phyloP scores from a whole-genome alignment of 2,797 vertebrate species.

The Benthosema pterotum region DNA sequence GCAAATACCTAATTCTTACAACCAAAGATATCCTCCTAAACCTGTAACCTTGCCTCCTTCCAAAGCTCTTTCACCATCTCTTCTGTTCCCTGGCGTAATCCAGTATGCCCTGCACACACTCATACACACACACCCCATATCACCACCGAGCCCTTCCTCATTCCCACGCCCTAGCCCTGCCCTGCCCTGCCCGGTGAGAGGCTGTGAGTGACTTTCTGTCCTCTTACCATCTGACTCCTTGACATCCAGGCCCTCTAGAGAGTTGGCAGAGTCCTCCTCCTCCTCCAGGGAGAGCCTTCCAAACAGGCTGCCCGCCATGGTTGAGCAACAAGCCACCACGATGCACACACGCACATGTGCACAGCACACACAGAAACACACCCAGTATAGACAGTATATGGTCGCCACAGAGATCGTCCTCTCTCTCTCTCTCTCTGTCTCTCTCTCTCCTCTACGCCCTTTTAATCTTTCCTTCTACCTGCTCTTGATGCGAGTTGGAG shows the following conservation, averaged over 20 bases:
- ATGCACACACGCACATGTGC: slow-evolving; percentile 1
- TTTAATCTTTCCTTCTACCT: slow-evolving; percentile 38
- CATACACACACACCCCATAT: too few relatives aligned
- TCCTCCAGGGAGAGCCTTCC: slow-evolving; percentile 79
- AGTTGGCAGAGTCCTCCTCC: slow-evolving; percentile 73
- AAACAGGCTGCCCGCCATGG: slow-evolving; percentile 79
- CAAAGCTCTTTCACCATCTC: not conserved
- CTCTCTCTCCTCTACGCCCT: not conserved
- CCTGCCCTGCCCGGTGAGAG: too few relatives aligned
- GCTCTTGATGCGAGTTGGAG: slow-evolving; percentile 64
- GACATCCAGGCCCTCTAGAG: slow-evolving; percentile 73
- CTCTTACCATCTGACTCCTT: slow-evolving; percentile 73
- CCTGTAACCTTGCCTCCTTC: not conserved
- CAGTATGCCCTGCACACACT: slow-evolving; percentile 7
- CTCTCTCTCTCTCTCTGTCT: slow-evolving; percentile 21
- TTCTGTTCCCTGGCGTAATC: not conserved
- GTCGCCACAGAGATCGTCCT: slow-evolving; percentile 41
- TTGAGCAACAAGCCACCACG: slow-evolving; percentile 58
- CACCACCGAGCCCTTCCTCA: too few relatives aligned
- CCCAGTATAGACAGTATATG: slow-evolving; percentile 60
- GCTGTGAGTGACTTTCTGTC: slow-evolving; percentile 3
- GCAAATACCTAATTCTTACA: too few relatives aligned
- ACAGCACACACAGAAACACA: slow-evolving; percentile 58
- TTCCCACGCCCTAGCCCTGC: too few relatives aligned
- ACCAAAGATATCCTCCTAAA: too few relatives aligned